Conservation (phyloP, 2,113 vertebrate genomes). For the Pionites leucogaster region DNA sequence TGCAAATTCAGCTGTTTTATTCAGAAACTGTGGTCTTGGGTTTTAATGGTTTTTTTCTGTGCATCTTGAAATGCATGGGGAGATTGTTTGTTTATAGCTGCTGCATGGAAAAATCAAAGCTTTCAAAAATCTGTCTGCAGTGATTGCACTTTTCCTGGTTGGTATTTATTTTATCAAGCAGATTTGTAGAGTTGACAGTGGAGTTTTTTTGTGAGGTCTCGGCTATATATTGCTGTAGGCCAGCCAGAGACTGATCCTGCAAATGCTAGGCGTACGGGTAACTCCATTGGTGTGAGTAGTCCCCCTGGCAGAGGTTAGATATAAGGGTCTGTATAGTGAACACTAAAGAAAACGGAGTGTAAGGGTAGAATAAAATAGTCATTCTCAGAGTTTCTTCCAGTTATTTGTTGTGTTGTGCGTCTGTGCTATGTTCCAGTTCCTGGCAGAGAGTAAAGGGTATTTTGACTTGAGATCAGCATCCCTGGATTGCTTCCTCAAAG, state of each 20-base stretch:
- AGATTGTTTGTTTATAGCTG: constrained; percentile 8
- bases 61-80: background rate
- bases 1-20: constrained; percentile 19
- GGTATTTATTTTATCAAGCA: constrained; percentile 22
- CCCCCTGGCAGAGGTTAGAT: rapidly evolving
- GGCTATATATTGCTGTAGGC: background rate
- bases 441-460: background rate
- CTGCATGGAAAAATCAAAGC: background rate
- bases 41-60: background rate
- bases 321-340: background rate
- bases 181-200: background rate
- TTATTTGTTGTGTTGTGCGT: background rate
- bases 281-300: background rate
- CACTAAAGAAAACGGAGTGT: background rate
- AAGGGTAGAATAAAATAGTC: background rate
- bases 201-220: background rate
- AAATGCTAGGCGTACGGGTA: rapidly evolving
- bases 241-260: background rate
- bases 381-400: background rate
- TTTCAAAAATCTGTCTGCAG: background rate
- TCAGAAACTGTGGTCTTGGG: background rate
- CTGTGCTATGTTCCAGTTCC: background rate
- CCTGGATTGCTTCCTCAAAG: background rate
- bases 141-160: background rate
- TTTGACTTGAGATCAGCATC: background rate